A percentile compares a stretch with the other conserved stretches of the same genome.
Conservation (phyloP, 2,113 vertebrate genomes). For the Fulmarus glacialis region DNA sequence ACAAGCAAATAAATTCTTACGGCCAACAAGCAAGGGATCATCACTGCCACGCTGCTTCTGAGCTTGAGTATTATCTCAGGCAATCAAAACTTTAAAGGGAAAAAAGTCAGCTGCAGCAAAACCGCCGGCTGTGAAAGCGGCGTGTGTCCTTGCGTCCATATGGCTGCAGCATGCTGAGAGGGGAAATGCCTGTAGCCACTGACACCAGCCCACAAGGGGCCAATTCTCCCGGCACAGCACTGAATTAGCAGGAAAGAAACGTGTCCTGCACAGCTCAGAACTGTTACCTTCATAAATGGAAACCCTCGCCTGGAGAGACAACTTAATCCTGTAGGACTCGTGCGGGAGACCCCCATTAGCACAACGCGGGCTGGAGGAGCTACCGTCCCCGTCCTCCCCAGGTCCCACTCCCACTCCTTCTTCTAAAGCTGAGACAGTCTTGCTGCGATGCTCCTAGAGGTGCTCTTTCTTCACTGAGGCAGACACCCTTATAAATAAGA, state of each 20-base stretch:
- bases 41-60: neutral
- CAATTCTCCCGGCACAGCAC: neutral
- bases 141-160: neutral
- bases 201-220: neutral
- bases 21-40: neutral
- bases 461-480: neutral
- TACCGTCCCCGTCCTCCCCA: neutral
- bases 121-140: neutral
- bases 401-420: fast-evolving
- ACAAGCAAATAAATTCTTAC: constrained; percentile 41
- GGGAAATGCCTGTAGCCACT: constrained; percentile 8
- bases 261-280: neutral
- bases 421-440: neutral
- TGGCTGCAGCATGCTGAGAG: neutral
- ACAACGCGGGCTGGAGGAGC: fast-evolving
- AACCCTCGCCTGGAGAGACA: fast-evolving
- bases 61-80: neutral
- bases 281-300: neutral
- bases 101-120: constrained; percentile 23
- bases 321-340: neutral
- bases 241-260: neutral
- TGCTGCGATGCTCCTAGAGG: neutral
- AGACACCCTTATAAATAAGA: neutral
- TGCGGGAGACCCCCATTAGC: neutral
- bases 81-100: constrained; percentile 22